Percentiles rank a stretch among this genome's conserved stretches.
These are phyloP conservation scores for Alexandromys fortis DNA, from an alignment of 2,113 vertebrate genomes.

Conservation along the genomic window DNA sequence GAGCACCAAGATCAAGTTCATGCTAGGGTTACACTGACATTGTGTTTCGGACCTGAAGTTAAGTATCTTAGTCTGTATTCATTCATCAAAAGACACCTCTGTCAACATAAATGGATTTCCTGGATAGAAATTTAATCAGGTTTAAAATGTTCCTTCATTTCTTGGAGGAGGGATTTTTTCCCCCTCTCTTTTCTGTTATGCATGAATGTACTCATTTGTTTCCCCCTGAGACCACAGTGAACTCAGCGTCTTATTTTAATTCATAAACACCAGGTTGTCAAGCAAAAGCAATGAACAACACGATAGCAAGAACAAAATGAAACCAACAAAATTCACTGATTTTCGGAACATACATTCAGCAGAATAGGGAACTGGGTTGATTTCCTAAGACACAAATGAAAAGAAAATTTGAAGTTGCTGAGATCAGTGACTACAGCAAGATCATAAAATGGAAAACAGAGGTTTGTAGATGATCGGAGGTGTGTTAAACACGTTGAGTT, in stretches of 20 bases:
- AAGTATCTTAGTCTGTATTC: neutral
- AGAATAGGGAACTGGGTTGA: neutral
- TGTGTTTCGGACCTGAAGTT: neutral
- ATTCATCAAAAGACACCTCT: neutral
- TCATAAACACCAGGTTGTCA: neutral
- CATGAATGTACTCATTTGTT: neutral
- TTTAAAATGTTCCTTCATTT: neutral
- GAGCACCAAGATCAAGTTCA: neutral
- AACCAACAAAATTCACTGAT: neutral
- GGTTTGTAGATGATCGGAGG: neutral
- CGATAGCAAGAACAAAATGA: neutral
- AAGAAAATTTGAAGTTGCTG: neutral
- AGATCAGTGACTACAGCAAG: neutral
- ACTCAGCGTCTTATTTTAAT: slow-evolving; percentile 38
- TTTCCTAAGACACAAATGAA: neutral
- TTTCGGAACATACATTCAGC: neutral
- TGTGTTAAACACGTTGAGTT: neutral
- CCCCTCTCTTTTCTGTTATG: neutral
- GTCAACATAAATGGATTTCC: neutral
- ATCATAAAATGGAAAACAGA: neutral
- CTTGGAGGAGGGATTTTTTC: too few relatives aligned
- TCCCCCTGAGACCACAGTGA: neutral
- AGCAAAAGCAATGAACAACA: neutral
- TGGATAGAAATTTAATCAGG: neutral
- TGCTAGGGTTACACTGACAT: neutral